A percentile compares a stretch with the other conserved stretches of the same genome.
These are phyloP conservation scores for Phyllotreta cruciferae DNA, from an alignment of 2,888 invertebrate species.

Conservation along the genomic window DNA sequence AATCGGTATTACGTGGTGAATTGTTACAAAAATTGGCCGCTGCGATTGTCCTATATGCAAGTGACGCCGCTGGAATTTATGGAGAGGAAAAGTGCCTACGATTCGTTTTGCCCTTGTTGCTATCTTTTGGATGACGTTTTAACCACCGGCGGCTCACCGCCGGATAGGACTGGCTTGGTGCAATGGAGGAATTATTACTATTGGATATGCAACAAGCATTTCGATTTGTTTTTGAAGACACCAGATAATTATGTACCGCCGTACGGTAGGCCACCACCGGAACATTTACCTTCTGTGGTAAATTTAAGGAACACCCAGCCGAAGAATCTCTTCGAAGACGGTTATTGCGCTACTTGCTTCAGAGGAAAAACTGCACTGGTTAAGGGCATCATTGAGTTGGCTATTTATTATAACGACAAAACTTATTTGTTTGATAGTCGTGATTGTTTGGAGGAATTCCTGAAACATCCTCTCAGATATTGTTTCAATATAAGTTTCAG, in stretches of 20 bases:
- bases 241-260: constrained; percentile 61
- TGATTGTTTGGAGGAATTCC: constrained; percentile 64
- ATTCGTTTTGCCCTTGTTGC: constrained; percentile 69
- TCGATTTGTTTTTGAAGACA: constrained; percentile 59
- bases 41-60: constrained; percentile 63
- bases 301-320: constrained; percentile 41
- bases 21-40: constrained; percentile 60
- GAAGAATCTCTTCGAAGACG: constrained; percentile 61
- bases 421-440: constrained; percentile 66
- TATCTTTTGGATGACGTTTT: constrained; percentile 55
- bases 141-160: constrained; percentile 60
- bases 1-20: constrained; percentile 64
- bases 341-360: constrained; percentile 69
- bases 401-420: constrained; percentile 62
- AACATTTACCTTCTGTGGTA: constrained; percentile 60
- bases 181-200: constrained; percentile 66
- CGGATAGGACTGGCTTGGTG: constrained; percentile 65
- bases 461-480: constrained; percentile 63
- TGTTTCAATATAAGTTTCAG: constrained; percentile 57
- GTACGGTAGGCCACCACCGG: constrained; percentile 58
- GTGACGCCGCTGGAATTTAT: constrained; percentile 66
- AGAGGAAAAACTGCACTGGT: constrained; percentile 63
- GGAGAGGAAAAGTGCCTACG: constrained; percentile 62
- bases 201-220: constrained; percentile 68
- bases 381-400: constrained; percentile 61